Evolutionary conservation across 2,113 vertebrate genomes (phyloP), one percentile per base, ranked within the genome.

Genomic region (Pangasianodon hypophthalmus): DNA sequence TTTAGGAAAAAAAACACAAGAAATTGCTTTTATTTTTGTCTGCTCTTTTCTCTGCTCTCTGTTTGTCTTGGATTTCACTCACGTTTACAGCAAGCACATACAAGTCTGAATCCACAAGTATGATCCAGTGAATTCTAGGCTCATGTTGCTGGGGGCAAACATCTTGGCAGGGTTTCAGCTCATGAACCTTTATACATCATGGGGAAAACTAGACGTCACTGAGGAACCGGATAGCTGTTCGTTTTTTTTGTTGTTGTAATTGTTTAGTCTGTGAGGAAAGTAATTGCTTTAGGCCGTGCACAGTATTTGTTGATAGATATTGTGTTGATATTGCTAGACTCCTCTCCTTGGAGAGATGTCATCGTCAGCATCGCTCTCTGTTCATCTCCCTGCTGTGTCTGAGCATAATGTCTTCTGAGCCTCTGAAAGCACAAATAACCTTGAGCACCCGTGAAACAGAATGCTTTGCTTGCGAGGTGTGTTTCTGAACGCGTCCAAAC

Each of bases 21-120:
- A 90, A 91, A 90, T 90, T 87, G 87, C 84, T 89, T 93, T 89
- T 88, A 54, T 81, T 82, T 81, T 75, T 67, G 60, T 44, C 62
- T 41, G 50, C 56, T 60, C 58, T 84, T 82, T 58, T 50, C n/a
- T n/a, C n/a, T n/a, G n/a, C n/a, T 81, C 83, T 84, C 52, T 16
- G 37, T 86, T 88, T 82, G 73, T 77, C 85, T 85, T 60, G 11
- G 85, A 87, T 87, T 62, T 75, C 82, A 80, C 77, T 81, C 64
- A 18, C 80, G 91, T 86, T 87, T 73, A 85, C 84, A 87, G 90
- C 85, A 90, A 88, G 85, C 87, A 73, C 75, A 64, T 86, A 92
- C 91, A 79, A 75, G 92, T 93, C 88, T 93, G 88, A 73, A 79
- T 91, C 87, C 88, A 87, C 88, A 88, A 87, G 80, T 82, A 92